Conservation (phyloP, 2,797 vertebrate species). For the Chloroceryle amazona region DNA sequence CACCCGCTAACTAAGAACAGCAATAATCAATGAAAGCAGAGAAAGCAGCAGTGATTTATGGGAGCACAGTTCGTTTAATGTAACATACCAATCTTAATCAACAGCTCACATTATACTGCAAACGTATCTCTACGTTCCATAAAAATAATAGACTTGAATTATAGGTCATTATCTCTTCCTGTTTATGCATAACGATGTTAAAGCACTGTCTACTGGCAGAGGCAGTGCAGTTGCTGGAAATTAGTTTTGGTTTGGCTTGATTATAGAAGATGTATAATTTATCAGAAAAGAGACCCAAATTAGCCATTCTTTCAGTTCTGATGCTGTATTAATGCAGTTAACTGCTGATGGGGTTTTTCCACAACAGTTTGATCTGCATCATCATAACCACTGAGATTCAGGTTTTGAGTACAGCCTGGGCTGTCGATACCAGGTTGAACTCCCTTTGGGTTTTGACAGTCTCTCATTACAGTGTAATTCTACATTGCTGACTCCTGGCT, state of each 20-base stretch:
- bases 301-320: neutral
- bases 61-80: neutral
- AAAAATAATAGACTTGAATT: slow-evolving; percentile 55
- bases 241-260: slow-evolving; percentile 36
- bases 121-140: slow-evolving; percentile 16
- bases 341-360: neutral
- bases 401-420: neutral
- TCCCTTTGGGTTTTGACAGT: neutral
- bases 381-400: neutral
- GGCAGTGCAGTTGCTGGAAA: slow-evolving; percentile 29
- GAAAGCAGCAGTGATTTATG: neutral
- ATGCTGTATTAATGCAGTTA: neutral
- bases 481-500: neutral
- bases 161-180: slow-evolving; percentile 66
- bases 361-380: neutral
- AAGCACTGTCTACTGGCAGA: slow-evolving; percentile 24
- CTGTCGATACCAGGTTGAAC: neutral
- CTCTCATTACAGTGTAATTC: neutral
- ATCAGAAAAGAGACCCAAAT: neutral
- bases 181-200: slow-evolving; percentile 38
- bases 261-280: slow-evolving; percentile 20
- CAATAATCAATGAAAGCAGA: neutral
- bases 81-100: neutral
- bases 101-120: neutral
- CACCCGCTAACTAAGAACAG: neutral